Percentiles rank a stretch among this genome's conserved stretches.
Evolutionary conservation across 1,140 invertebrate genomes (phyloP).

Genomic region (Stegodyphus mimosarum): DNA sequence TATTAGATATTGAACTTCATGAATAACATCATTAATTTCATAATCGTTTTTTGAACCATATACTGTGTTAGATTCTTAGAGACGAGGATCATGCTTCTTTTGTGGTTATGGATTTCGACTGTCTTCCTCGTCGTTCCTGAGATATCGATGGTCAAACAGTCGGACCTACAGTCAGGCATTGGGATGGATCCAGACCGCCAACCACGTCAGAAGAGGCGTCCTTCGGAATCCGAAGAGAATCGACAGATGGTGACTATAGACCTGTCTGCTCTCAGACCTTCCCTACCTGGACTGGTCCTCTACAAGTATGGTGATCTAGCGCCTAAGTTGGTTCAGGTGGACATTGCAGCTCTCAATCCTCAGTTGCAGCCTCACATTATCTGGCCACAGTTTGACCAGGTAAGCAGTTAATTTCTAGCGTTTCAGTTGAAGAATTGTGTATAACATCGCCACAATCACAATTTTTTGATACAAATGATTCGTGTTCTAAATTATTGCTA

Average conservation of each 20-base stretch:
- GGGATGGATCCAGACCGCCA: neutral
- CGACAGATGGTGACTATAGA: constrained; percentile 45
- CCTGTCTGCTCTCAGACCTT: constrained; percentile 36
- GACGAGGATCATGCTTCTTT: too few species aligned
- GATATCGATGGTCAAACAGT: too few species aligned
- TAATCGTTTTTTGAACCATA: too few species aligned
- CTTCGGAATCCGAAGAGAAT: constrained; percentile 12
- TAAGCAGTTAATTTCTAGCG: neutral
- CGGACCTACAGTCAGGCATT: neutral
- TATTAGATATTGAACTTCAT: too few species aligned
- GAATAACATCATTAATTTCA: too few species aligned
- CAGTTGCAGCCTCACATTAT: constrained; percentile 44
- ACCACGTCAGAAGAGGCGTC: constrained; percentile 8
- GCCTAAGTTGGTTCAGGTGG: constrained; percentile 42
- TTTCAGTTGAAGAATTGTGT: too few species aligned
- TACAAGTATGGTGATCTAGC: constrained; percentile 39
- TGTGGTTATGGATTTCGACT: too few species aligned
- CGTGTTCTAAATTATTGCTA: too few species aligned
- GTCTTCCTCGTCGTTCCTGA: too few species aligned
- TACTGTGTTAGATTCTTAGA: too few species aligned
- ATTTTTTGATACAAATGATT: too few species aligned
- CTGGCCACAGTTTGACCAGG: constrained; percentile 48
- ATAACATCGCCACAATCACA: too few species aligned
- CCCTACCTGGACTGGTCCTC: constrained; percentile 34
- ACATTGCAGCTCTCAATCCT: constrained; percentile 20